phyloP scores from a whole-genome alignment of 2,113 vertebrate species.

The Carassius carassius region DNA sequence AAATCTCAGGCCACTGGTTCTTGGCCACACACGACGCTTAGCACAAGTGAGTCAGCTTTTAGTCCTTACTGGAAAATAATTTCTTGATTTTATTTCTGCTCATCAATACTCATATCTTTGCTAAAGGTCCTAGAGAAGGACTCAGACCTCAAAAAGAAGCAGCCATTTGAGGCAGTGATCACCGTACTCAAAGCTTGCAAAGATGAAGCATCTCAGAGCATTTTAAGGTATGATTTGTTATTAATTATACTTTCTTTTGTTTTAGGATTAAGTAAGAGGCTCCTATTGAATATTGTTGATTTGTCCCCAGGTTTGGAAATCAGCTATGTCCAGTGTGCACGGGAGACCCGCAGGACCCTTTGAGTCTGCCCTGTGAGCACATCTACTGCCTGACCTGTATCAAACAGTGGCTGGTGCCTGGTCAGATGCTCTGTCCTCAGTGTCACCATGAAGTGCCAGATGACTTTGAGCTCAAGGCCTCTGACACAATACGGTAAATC shows the following conservation, averaged over 20 bases:
- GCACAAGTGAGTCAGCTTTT: constrained; percentile 71
- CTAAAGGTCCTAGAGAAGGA: constrained; percentile 78
- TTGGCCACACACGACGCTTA: constrained; percentile 67
- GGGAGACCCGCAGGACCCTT: constrained; percentile 77
- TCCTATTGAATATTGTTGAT: background rate
- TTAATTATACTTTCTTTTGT: background rate
- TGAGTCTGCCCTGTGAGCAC: constrained; percentile 83
- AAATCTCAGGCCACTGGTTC: constrained; percentile 71
- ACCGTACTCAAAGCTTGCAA: constrained; percentile 81
- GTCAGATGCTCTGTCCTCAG: constrained; percentile 81
- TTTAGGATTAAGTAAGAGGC: background rate
- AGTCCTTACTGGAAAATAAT: background rate
- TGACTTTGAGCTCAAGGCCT: constrained; percentile 66
- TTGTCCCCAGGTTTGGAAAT: constrained; percentile 71
- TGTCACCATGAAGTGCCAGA: constrained; percentile 71
- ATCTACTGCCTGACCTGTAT: constrained; percentile 83
- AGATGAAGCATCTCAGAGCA: constrained; percentile 69
- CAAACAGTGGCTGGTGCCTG: constrained; percentile 69
- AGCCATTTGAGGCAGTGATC: constrained; percentile 83
- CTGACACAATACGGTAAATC: constrained; percentile 75
- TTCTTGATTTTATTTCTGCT: background rate
- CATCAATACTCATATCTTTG: constrained; percentile 41
- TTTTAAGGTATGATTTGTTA: constrained; percentile 73
- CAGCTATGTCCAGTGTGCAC: constrained; percentile 78
- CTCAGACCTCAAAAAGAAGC: constrained; percentile 81